Conservation (phyloP, 2,113 vertebrate species). For the Thalassoma bifasciatum region DNA sequence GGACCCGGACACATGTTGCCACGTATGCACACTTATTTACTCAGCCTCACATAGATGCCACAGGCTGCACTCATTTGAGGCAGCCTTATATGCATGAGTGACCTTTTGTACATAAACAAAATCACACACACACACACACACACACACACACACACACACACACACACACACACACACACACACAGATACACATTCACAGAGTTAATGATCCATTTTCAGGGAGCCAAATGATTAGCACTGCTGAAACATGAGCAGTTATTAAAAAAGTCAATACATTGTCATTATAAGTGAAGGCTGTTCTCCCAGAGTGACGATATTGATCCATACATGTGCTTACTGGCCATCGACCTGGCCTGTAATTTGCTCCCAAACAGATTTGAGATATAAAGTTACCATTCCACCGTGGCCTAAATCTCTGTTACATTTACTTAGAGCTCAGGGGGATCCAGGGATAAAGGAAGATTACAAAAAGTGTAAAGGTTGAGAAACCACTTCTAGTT, state of each 20-base stretch:
- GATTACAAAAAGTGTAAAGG: constrained; percentile 11
- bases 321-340: constrained; percentile 76
- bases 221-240: constrained; percentile 75
- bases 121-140: not conserved
- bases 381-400: constrained; percentile 69
- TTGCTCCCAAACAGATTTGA: constrained; percentile 75
- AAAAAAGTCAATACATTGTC: constrained; percentile 84
- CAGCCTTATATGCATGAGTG: constrained; percentile 26
- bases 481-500: not conserved
- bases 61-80: constrained; percentile 16
- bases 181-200: constrained; percentile 8
- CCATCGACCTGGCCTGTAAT: constrained; percentile 77
- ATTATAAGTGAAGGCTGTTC: constrained; percentile 83
- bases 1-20: constrained; percentile 29
- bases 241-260: constrained; percentile 82
- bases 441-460: constrained; percentile 33
- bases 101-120: constrained; percentile 37
- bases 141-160: constrained; percentile 16
- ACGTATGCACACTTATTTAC: not conserved
- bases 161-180: constrained; percentile 23
- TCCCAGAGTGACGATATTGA: constrained; percentile 79
- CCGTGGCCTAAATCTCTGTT: constrained; percentile 51
- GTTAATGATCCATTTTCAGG: constrained; percentile 62
- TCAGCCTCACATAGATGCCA: constrained; percentile 15
- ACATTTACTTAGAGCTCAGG: constrained; percentile 5